Conservation (phyloP, 1,140 invertebrate genomes). For the Schlechtendalia chinensis region DNA sequence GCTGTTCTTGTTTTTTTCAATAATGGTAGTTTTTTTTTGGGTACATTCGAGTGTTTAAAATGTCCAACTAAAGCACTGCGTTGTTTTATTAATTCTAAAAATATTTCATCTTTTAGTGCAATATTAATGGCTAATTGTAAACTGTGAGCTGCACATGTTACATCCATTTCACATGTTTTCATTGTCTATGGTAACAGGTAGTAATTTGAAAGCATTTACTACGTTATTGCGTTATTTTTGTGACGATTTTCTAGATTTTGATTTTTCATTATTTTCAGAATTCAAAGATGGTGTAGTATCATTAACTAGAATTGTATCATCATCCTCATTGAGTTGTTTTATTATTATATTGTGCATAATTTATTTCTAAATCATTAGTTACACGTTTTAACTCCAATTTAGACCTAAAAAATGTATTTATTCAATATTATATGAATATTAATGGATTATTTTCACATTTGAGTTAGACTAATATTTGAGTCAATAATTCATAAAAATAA, state of each 20-base stretch:
- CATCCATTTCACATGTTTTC: slow-evolving; percentile 15
- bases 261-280: slow-evolving; percentile 15
- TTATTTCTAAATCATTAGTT: slow-evolving; percentile 10
- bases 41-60: slow-evolving; percentile 16
- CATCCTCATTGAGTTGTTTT: background rate
- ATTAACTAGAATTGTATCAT: background rate
- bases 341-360: background rate
- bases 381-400: slow-evolving; percentile 6
- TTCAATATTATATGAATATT: background rate
- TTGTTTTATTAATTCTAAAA: background rate
- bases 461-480: too few species aligned
- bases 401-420: background rate
- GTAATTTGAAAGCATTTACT: background rate
- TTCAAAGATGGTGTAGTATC: background rate
- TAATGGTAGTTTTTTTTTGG: background rate
- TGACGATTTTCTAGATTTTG: slow-evolving; percentile 7
- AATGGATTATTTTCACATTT: slow-evolving; percentile 1
- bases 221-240: background rate
- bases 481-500: too few species aligned
- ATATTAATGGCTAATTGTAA: slow-evolving; percentile 17
- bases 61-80: background rate
- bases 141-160: slow-evolving; percentile 21
- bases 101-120: slow-evolving; percentile 13
- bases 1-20: slow-evolving; percentile 5
- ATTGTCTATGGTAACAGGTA: slow-evolving; percentile 3